These are phyloP conservation scores for Cygnus atratus DNA, from an alignment of 2,113 vertebrate species.

Conservation along the genomic window DNA sequence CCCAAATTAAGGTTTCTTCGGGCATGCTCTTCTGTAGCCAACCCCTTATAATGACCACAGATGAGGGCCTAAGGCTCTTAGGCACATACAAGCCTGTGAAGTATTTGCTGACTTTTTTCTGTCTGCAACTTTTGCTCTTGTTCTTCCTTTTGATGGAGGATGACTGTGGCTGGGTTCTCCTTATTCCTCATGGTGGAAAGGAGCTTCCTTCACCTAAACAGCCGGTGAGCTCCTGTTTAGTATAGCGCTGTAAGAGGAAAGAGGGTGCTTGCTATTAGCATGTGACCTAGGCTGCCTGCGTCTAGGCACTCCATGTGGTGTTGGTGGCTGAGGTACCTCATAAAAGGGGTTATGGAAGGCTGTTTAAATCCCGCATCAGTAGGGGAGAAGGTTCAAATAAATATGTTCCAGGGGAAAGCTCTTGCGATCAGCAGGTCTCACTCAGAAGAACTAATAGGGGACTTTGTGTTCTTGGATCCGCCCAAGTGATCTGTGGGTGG, in stretches of 20 bases:
- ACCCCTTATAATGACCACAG: neutral
- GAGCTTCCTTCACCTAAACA: neutral
- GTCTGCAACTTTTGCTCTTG: neutral
- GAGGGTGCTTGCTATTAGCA: neutral
- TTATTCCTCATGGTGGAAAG: neutral
- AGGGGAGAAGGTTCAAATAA: neutral
- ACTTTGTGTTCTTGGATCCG: neutral
- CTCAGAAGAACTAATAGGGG: neutral
- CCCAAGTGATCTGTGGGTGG: neutral
- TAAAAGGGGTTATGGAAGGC: neutral
- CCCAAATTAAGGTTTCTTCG: neutral
- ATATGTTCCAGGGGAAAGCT: neutral
- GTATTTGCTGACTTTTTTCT: neutral
- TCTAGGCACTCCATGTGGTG: neutral
- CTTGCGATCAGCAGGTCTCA: neutral
- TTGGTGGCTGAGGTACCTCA: neutral
- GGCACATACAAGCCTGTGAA: too few species aligned
- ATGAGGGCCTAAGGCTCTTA: rapidly evolving
- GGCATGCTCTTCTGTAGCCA: neutral
- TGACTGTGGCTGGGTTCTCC: neutral
- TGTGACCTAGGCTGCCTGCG: too few species aligned
- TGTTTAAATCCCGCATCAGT: neutral
- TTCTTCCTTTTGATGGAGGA: neutral
- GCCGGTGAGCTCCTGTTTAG: neutral
- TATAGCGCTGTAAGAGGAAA: neutral